Evolutionary conservation across 23 tunicate genomes (phyloP).

Genomic region (Ciona savignyi): DNA sequence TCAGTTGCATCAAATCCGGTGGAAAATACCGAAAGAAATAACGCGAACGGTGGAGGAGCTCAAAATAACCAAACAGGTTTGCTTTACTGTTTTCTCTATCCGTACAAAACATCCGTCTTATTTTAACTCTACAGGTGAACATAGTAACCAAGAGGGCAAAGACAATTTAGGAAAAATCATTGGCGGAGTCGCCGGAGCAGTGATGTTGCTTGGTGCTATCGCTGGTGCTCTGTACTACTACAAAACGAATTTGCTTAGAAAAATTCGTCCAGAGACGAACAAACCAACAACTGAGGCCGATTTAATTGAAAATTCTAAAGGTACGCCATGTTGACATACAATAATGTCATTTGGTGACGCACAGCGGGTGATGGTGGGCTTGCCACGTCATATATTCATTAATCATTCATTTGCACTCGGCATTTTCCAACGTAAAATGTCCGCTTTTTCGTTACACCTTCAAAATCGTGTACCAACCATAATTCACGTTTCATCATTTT

Average conservation of each 20-base stretch:
- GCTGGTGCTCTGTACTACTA: not conserved
- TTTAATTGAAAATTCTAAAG: not conserved
- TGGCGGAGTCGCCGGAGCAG: not conserved
- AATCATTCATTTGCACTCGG: no score
- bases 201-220: not conserved
- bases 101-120: no score
- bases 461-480: no score
- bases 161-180: not conserved
- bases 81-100: no score
- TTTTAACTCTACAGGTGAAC: not conserved
- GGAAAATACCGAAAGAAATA: no score
- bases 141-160: not conserved
- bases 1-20: no score
- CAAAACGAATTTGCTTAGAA: not conserved
- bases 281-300: not conserved
- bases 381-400: not conserved
- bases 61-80: no score
- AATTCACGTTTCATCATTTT: no score
- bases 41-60: no score
- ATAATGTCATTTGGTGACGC: not conserved
- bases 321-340: not conserved
- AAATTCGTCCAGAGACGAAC: not conserved
- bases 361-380: not conserved
- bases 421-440: no score
- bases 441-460: no score